Conservation (phyloP, 1,140 invertebrate species). For the Triops cancriformis region DNA sequence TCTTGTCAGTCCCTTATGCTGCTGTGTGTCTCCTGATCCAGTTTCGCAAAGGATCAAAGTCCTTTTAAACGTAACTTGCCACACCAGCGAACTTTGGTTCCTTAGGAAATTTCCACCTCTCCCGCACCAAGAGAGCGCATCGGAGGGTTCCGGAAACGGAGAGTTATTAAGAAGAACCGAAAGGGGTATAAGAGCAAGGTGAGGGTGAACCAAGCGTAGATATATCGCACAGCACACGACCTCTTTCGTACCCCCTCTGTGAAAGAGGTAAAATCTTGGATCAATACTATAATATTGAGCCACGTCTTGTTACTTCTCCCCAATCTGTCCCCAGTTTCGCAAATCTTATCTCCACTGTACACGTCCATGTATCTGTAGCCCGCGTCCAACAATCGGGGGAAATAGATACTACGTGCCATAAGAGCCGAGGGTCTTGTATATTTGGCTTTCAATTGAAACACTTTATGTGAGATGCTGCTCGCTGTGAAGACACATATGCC, state of each 20-base stretch:
- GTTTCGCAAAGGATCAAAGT: conserved; percentile 1
- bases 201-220: not conserved
- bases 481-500: not conserved
- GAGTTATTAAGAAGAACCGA: not conserved
- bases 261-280: not conserved
- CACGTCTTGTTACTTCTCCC: not conserved
- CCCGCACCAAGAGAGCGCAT: not conserved
- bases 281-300: not conserved
- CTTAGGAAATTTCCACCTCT: not conserved
- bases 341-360: not conserved
- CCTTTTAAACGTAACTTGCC: not conserved
- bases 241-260: not conserved
- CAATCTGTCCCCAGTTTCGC: not conserved
- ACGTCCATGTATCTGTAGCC: not conserved
- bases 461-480: not conserved
- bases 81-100: not conserved
- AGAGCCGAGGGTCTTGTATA: too few relatives aligned
- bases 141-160: not conserved
- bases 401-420: too few relatives aligned
- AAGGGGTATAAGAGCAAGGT: not conserved
- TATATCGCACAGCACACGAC: not conserved
- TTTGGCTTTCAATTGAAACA: not conserved
- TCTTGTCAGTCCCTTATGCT: conserved; percentile 5
- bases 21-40: not conserved
- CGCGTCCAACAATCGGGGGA: not conserved